These are phyloP conservation scores for Glaucopsyche alexis DNA, from an alignment of 2,888 invertebrate species.

Conservation along the genomic window DNA sequence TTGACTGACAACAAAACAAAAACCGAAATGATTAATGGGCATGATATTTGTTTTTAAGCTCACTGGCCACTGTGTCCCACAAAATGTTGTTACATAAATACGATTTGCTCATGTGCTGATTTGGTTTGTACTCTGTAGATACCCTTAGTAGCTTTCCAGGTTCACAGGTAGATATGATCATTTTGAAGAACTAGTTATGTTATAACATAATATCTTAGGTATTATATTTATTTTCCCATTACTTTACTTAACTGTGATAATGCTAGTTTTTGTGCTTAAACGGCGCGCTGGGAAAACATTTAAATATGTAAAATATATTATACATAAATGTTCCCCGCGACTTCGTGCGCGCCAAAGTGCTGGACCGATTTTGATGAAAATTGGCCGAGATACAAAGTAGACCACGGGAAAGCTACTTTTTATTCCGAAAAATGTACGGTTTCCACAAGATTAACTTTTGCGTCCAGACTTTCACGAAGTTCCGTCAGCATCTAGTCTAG, in stretches of 20 bases:
- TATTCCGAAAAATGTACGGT: no score
- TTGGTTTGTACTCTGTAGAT: neutral
- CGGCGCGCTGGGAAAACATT: neutral
- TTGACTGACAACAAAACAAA: constrained; percentile 29
- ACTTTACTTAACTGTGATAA: neutral
- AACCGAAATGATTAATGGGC: neutral
- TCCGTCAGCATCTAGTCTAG: no score
- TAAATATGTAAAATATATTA: neutral
- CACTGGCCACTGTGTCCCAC: neutral
- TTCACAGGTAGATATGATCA: no score
- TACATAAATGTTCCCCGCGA: no score
- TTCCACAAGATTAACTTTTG: no score
- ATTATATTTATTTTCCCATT: neutral
- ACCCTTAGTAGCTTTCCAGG: no score
- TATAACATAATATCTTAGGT: neutral
- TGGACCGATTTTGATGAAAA: no score
- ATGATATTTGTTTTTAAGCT: neutral
- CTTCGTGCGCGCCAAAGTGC: no score
- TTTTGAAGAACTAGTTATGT: neutral
- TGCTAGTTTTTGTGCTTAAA: neutral
- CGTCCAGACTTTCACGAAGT: no score
- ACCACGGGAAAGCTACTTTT: no score
- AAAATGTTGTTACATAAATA: neutral
- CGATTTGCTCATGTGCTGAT: neutral
- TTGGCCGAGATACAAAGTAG: no score